phyloP scores from a whole-genome alignment of 2,888 invertebrate genomes.

The Hedya salicella region DNA sequence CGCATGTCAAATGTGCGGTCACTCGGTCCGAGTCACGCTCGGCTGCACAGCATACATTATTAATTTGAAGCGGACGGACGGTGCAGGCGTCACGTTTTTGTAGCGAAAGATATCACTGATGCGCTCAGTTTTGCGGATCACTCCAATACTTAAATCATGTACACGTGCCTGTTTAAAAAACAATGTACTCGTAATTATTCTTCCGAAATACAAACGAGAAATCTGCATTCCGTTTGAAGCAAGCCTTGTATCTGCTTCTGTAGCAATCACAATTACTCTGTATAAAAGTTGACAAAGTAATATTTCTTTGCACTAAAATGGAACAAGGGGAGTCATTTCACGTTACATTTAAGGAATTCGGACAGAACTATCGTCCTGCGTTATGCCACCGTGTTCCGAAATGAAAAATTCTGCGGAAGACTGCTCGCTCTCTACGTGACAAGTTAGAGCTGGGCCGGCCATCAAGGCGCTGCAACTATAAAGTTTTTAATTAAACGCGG shows the following conservation, averaged over 20 bases:
- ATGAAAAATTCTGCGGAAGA: slow-evolving; percentile 41
- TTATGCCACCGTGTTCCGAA: slow-evolving; percentile 19
- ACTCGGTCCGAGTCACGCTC: slow-evolving; percentile 47
- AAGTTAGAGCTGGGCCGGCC: slow-evolving; percentile 52
- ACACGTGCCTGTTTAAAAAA: slow-evolving; percentile 12
- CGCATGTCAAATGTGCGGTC: slow-evolving; percentile 44
- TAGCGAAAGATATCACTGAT: slow-evolving; percentile 26
- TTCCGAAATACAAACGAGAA: slow-evolving; percentile 13
- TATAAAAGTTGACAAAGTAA: slow-evolving; percentile 26
- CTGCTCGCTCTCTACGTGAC: slow-evolving; percentile 53
- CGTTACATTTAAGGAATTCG: slow-evolving; percentile 23
- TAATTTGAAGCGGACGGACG: slow-evolving; percentile 52
- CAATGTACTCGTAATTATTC: slow-evolving; percentile 10
- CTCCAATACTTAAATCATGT: slow-evolving; percentile 10
- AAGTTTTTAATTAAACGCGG: slow-evolving; percentile 80
- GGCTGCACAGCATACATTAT: slow-evolving; percentile 60
- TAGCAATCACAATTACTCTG: slow-evolving; percentile 16
- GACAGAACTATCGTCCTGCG: slow-evolving; percentile 4
- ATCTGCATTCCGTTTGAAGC: slow-evolving; percentile 5
- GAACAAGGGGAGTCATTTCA: slow-evolving; percentile 24
- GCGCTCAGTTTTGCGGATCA: slow-evolving; percentile 6
- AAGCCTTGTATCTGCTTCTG: neutral
- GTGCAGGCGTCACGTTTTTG: slow-evolving; percentile 33
- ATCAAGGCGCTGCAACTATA: slow-evolving; percentile 68
- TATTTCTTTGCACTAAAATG: slow-evolving; percentile 15